Conservation (phyloP, 2,888 invertebrate genomes). For the Coelopa pilipes region DNA sequence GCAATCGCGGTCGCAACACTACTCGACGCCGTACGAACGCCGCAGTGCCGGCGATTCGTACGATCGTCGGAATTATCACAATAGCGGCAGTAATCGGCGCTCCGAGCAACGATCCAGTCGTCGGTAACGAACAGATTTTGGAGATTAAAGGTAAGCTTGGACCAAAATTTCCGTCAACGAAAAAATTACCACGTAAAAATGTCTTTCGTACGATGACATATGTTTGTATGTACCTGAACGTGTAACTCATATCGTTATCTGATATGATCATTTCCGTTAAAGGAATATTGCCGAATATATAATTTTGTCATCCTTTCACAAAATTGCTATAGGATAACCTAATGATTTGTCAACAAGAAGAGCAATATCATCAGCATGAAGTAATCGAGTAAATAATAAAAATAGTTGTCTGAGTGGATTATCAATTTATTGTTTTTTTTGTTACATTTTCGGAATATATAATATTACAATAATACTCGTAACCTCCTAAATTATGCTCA, state of each 20-base stretch:
- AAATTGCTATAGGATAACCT: no score
- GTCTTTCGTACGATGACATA: neutral
- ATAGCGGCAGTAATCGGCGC: conserved; percentile 51
- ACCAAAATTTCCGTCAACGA: no score
- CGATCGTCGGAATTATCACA: conserved; percentile 39
- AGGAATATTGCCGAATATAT: no score
- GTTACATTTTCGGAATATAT: neutral
- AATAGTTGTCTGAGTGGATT: no score
- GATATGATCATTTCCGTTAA: no score
- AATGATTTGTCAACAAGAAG: no score
- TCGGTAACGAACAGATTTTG: conserved; percentile 32
- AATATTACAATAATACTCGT: neutral
- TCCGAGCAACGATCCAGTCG: conserved; percentile 53
- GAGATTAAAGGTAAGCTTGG: no score
- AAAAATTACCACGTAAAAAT: neutral
- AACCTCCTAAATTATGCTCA: neutral
- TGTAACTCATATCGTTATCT: no score
- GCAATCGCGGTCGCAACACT: conserved; percentile 43
- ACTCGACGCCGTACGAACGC: conserved; percentile 48
- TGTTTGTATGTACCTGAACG: neutral
- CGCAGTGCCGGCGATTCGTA: conserved; percentile 47
- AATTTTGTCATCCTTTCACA: no score
- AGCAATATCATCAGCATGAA: no score
- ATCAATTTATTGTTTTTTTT: no score
- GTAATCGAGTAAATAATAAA: no score